Conservation (phyloP, 2,113 vertebrate genomes). For the Tichodroma muraria region DNA sequence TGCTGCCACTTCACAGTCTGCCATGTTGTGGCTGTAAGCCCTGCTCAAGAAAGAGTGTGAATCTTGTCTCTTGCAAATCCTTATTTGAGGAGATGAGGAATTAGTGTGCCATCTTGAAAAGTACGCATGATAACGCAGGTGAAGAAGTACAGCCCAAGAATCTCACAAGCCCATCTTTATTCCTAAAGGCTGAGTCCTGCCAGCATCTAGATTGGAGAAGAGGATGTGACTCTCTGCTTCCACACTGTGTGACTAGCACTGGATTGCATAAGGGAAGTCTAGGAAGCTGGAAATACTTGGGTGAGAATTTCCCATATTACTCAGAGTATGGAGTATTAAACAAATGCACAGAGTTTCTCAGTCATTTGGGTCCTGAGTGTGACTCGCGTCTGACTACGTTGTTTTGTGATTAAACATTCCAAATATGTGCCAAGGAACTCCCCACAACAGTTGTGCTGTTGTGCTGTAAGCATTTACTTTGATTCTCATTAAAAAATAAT, state of each 20-base stretch:
- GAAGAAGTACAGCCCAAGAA: background rate
- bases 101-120: background rate
- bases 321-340: background rate
- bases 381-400: background rate
- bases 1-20: background rate
- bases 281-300: background rate
- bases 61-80: background rate
- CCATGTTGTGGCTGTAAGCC: background rate
- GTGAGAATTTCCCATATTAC: constrained; percentile 9
- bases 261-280: background rate
- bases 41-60: background rate
- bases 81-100: background rate
- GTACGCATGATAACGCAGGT: background rate
- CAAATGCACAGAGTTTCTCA: background rate
- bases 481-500: constrained; percentile 14
- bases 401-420: background rate
- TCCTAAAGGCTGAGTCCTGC: background rate
- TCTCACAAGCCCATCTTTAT: background rate
- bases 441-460: background rate
- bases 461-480: background rate
- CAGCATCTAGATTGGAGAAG: background rate
- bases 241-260: background rate
- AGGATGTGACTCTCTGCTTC: background rate
- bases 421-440: background rate
- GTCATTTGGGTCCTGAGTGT: background rate